Conservation (phyloP, 1,140 invertebrate species). For the Hestina assimilis region DNA sequence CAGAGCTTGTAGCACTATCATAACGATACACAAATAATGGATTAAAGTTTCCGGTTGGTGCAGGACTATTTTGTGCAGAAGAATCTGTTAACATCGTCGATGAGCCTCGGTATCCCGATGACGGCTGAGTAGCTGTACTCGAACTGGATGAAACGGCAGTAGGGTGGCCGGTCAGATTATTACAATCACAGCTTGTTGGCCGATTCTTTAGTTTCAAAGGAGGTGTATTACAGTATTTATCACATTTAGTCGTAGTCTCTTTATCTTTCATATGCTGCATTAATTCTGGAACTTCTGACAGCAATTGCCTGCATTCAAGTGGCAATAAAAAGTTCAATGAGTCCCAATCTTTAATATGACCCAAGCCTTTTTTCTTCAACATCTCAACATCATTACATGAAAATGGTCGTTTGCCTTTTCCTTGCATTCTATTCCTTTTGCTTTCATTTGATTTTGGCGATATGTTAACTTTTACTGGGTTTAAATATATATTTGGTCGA, state of each 20-base stretch:
- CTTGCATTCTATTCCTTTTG: constrained; percentile 55
- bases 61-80: constrained; percentile 81
- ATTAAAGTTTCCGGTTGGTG: constrained; percentile 79
- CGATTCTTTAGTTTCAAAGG: constrained; percentile 78
- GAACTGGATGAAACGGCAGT: constrained; percentile 84
- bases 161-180: constrained; percentile 77
- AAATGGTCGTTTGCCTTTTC: constrained; percentile 83
- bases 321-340: constrained; percentile 92
- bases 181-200: constrained; percentile 82
- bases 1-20: constrained; percentile 85
- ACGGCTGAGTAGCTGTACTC: constrained; percentile 88
- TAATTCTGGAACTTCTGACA: constrained; percentile 88
- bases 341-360: constrained; percentile 94
- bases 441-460: constrained; percentile 57
- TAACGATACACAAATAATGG: constrained; percentile 90
- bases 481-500: constrained; percentile 80
- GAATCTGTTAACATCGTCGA: constrained; percentile 90
- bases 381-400: constrained; percentile 91
- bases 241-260: constrained; percentile 76
- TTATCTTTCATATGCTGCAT: constrained; percentile 81
- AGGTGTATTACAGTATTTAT: constrained; percentile 83
- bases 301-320: constrained; percentile 85
- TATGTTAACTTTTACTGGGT: constrained; percentile 70
- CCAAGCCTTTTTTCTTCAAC: constrained; percentile 87
- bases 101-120: constrained; percentile 90